phyloP scores from a whole-genome alignment of 2,797 vertebrate genomes.

The Hydrophis major region DNA sequence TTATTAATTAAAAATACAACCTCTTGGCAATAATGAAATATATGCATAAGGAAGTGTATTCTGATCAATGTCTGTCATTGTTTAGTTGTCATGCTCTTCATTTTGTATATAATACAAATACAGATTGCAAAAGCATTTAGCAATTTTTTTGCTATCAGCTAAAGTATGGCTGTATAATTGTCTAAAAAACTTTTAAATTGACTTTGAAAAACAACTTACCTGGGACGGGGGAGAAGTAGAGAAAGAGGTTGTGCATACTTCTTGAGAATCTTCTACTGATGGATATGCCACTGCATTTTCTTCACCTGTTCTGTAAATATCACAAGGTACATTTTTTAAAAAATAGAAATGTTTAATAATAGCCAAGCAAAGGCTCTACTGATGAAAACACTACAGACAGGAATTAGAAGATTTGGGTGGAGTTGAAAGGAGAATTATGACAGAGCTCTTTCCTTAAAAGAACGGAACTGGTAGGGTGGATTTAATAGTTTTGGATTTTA shows the following conservation, averaged over 20 bases:
- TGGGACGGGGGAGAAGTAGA: slow-evolving; percentile 98
- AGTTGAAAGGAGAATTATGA: slow-evolving; percentile 50
- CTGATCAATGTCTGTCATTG: neutral
- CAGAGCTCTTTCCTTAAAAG: slow-evolving; percentile 22
- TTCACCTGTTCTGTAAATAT: slow-evolving; percentile 78
- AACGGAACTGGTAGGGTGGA: slow-evolving; percentile 1
- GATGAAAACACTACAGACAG: slow-evolving; percentile 37
- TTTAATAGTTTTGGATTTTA: neutral
- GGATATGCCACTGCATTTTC: slow-evolving; percentile 79
- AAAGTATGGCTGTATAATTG: neutral
- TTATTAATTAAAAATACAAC: neutral
- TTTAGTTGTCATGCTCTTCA: slow-evolving; percentile 1
- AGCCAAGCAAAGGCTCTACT: slow-evolving; percentile 4
- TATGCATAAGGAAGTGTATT: neutral
- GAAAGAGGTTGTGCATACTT: slow-evolving; percentile 96
- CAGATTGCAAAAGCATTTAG: too few species aligned
- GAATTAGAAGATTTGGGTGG: slow-evolving; percentile 41
- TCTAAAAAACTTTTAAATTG: neutral
- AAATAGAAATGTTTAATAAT: slow-evolving; percentile 19
- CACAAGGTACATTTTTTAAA: slow-evolving; percentile 40
- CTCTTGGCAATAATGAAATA: neutral
- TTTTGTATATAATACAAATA: neutral
- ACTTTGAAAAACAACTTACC: slow-evolving; percentile 69
- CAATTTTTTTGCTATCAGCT: neutral
- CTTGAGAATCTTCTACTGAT: slow-evolving; percentile 95